phyloP scores from a whole-genome alignment of 1,140 invertebrate genomes.

The Mesaphorura yosii region DNA sequence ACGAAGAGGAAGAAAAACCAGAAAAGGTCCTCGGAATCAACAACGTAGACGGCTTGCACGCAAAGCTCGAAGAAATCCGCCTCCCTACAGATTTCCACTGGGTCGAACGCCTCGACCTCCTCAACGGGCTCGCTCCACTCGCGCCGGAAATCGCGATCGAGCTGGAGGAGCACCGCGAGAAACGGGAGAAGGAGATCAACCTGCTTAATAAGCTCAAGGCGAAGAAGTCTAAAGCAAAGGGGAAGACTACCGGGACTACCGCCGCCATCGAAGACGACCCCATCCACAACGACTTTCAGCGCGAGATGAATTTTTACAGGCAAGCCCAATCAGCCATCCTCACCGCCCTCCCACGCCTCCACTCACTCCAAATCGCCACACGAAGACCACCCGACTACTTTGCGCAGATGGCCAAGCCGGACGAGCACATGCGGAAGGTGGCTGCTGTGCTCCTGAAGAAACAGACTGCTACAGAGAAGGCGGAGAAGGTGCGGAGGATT shows the following conservation, averaged over 20 bases:
- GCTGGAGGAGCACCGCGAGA: constrained; percentile 29
- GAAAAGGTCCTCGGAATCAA: constrained; percentile 22
- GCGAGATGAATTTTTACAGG: constrained; percentile 80
- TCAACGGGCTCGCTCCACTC: constrained; percentile 59
- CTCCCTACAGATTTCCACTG: constrained; percentile 54
- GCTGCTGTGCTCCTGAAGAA: constrained; percentile 56
- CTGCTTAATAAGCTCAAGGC: constrained; percentile 37
- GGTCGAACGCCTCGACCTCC: constrained; percentile 71
- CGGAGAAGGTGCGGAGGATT: constrained; percentile 78
- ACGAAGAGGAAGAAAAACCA: constrained; percentile 40
- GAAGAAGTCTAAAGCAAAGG: constrained; percentile 50
- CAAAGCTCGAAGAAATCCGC: constrained; percentile 58
- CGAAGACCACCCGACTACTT: constrained; percentile 91
- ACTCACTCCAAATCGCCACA: constrained; percentile 61
- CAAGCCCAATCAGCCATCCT: constrained; percentile 81
- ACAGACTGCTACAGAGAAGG: constrained; percentile 65
- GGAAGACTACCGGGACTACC: constrained; percentile 46
- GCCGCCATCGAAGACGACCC: constrained; percentile 50
- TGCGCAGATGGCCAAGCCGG: constrained; percentile 97
- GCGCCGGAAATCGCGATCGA: constrained; percentile 68
- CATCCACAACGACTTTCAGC: constrained; percentile 82
- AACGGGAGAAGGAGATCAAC: constrained; percentile 32
- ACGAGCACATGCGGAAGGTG: constrained; percentile 93
- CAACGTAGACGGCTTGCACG: constrained; percentile 44
- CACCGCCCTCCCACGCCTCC: constrained; percentile 60